phyloP scores from a whole-genome alignment of 2,113 vertebrate species.

The Bubo blakistoni region DNA sequence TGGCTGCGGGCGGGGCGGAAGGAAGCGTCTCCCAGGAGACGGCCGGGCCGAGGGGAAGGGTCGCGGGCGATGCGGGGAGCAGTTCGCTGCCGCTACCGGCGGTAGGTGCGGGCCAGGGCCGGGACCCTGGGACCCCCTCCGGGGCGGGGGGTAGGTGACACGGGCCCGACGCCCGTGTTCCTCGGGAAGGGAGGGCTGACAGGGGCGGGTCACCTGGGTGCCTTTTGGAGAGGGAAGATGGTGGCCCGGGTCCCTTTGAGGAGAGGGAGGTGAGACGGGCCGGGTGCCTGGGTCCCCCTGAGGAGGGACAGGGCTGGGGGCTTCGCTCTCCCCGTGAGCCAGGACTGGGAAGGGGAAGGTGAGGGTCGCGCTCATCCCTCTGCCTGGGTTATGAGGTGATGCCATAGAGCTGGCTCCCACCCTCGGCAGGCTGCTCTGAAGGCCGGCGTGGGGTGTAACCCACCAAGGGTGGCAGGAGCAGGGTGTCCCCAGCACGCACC shows the following conservation, averaged over 20 bases:
- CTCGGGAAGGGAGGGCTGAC: background rate
- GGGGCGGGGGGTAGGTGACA: background rate
- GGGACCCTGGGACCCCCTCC: background rate
- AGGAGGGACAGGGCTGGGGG: background rate
- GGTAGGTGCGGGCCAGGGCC: background rate
- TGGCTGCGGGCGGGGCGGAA: constrained; percentile 1
- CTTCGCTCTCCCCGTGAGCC: background rate
- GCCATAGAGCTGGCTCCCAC: background rate
- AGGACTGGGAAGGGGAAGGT: background rate
- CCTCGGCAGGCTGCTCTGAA: background rate
- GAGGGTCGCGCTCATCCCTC: too few species aligned
- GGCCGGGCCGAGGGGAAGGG: background rate
- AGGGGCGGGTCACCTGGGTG: rapidly evolving
- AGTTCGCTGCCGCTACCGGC: too few species aligned
- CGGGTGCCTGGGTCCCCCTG: background rate
- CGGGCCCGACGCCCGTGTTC: too few species aligned
- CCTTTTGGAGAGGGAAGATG: too few species aligned
- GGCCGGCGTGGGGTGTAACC: background rate
- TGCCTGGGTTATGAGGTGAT: rapidly evolving
- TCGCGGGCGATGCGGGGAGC: too few species aligned
- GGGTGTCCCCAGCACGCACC: rapidly evolving
- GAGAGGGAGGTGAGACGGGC: background rate
- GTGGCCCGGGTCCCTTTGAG: background rate
- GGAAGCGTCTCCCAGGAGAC: constrained; percentile 35
- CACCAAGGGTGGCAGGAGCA: rapidly evolving